Evolutionary conservation across 2,113 vertebrate species (phyloP), one percentile per base, ranked within the genome.

Genomic region (Nycticebus coucang): DNA sequence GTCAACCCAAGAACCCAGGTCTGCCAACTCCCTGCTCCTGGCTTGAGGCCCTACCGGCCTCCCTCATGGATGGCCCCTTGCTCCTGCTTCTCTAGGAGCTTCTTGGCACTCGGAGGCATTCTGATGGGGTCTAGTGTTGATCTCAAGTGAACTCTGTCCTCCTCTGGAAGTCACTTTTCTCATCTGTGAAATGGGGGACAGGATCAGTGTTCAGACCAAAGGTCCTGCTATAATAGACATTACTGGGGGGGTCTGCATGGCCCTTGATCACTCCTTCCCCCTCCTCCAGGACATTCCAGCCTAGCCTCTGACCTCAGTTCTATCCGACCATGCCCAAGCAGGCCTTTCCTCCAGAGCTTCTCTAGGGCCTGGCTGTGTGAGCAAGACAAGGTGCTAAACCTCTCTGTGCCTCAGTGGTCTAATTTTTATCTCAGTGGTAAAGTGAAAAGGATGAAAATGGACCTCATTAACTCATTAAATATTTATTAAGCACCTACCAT

Each of bases 351-450:
- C 57, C 90, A 84, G 59, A 84, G 45, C 64, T 71, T n/a, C 62
- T 83, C 64, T 69, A 57, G 64, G 45, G 68, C 62, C 64, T 64
- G 78, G 79, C 74, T 89, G 79, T 91, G 79, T 94, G 89, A 91
- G 74, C 60, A 26, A 72, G 57, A 37, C 33, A 92, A 79, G 90
- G 81, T 95, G 92, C 92, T 95, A 82, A 60, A 60, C 69, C 62
- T 85, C 71, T 79, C 83, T 78, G 89, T 94, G 90, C 92, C 66
- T 96, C 87, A 2, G 22, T 28, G 30, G 26, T 81, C 92, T 87
- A 22, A 62, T 59, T 57, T 74, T 41, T 41, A 41, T 41, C 41
- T 41, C 41, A 41, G 41, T 41, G 41, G 72, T 81, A 37, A 83
- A 71, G 62, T 72, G 64, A 37, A 66, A 91, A 95, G 57, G 12